Evolutionary conservation across 2,888 invertebrate genomes (phyloP).

Genomic region (Carcina quercana): DNA sequence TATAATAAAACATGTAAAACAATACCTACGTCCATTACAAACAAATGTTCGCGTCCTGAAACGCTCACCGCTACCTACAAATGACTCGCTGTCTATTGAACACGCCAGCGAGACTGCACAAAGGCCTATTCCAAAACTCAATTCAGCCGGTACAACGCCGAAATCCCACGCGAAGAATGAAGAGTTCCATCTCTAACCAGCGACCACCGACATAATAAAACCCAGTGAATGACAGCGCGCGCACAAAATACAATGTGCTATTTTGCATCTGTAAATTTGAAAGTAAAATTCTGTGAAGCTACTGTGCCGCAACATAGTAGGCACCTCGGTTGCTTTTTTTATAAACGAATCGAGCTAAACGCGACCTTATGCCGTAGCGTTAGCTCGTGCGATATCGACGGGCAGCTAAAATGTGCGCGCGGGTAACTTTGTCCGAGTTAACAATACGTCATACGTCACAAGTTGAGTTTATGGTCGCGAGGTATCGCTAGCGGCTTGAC

Average conservation of each 20-base stretch:
- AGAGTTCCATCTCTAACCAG: constrained; percentile 41
- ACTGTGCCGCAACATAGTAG: constrained; percentile 64
- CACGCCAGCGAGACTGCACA: constrained; percentile 17
- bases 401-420: too few relatives aligned
- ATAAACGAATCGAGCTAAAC: not conserved
- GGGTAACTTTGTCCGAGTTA: constrained; percentile 24
- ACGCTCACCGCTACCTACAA: too few relatives aligned
- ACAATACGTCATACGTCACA: constrained; percentile 66
- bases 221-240: constrained; percentile 33
- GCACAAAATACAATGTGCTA: constrained; percentile 62
- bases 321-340: too few relatives aligned
- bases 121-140: constrained; percentile 27
- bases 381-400: constrained; percentile 15
- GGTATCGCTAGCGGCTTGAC: constrained; percentile 61
- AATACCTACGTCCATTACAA: too few relatives aligned
- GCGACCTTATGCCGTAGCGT: constrained; percentile 18
- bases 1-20: too few relatives aligned
- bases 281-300: constrained; percentile 59
- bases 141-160: constrained; percentile 22
- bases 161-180: constrained; percentile 30
- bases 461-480: constrained; percentile 52
- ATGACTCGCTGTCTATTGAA: too few relatives aligned
- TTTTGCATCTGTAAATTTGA: constrained; percentile 61
- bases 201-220: constrained; percentile 52
- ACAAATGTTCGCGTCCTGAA: too few relatives aligned